Conservation (phyloP, 2,113 vertebrate species). For the Forbesichthys agassizii region DNA sequence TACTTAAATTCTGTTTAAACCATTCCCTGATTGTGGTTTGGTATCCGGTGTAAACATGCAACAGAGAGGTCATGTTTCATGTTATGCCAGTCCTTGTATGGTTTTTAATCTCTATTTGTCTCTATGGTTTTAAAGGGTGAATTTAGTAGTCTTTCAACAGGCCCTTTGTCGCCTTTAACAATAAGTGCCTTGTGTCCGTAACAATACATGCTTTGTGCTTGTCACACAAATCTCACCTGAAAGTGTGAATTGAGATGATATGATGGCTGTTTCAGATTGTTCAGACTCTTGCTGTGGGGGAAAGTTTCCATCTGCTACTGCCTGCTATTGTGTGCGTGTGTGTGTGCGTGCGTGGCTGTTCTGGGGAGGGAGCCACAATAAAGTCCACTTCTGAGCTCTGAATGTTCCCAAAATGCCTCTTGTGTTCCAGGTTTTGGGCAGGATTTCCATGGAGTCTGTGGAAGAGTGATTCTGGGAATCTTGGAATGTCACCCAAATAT, state of each 20-base stretch:
- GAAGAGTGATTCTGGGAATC: background rate
- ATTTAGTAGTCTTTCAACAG: too few relatives aligned
- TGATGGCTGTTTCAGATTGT: slow-evolving; percentile 14
- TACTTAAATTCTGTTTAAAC: too few relatives aligned
- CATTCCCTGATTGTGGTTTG: too few relatives aligned
- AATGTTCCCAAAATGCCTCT: slow-evolving; percentile 16
- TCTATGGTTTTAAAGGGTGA: background rate
- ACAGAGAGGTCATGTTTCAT: slow-evolving; percentile 3
- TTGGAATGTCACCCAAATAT: slow-evolving; percentile 28
- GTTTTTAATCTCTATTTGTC: slow-evolving; percentile 5
- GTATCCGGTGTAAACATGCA: background rate
- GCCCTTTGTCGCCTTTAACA: slow-evolving; percentile 29
- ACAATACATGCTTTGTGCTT: too few relatives aligned
- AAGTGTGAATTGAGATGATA: slow-evolving; percentile 22
- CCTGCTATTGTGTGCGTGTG: too few relatives aligned
- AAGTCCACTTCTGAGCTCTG: background rate
- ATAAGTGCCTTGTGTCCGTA: background rate
- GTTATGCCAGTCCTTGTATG: background rate
- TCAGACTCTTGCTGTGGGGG: slow-evolving; percentile 4
- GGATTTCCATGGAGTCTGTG: slow-evolving; percentile 24
- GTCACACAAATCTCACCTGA: too few relatives aligned
- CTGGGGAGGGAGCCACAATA: too few relatives aligned
- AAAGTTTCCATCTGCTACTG: background rate
- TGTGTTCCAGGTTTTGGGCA: slow-evolving; percentile 34
- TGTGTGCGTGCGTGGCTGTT: too few relatives aligned